Percentiles rank a stretch among this genome's conserved stretches.
Conservation (phyloP, 1,140 invertebrate species). For the Arion vulgaris region DNA sequence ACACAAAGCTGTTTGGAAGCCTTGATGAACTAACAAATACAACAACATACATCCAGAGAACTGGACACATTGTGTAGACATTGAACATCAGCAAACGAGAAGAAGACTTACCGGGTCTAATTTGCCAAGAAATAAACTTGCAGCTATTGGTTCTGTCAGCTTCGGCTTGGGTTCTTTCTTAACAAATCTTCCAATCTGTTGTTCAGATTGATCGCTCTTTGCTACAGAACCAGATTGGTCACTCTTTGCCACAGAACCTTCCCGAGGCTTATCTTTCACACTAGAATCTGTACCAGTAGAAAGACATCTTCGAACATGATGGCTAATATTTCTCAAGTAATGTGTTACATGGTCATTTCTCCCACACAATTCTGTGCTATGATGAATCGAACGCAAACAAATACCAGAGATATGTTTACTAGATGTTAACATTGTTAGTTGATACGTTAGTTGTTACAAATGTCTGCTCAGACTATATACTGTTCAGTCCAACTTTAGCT, state of each 20-base stretch:
- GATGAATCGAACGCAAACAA: neutral
- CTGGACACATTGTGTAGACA: too few species aligned
- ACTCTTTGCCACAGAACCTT: neutral
- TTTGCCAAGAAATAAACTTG: conserved; percentile 63
- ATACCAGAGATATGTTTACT: neutral
- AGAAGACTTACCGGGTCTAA: conserved; percentile 61
- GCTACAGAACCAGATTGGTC: neutral
- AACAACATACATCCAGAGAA: too few species aligned
- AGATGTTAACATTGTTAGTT: neutral
- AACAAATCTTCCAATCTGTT: neutral
- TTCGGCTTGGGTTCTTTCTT: conserved; percentile 36
- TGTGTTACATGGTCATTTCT: neutral
- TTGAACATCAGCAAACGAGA: neutral
- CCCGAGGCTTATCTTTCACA: neutral
- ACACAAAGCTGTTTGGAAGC: too few species aligned
- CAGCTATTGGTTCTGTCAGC: conserved; percentile 59
- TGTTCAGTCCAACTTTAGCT: too few species aligned
- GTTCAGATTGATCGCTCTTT: neutral
- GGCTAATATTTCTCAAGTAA: neutral
- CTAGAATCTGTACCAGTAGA: neutral
- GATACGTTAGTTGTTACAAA: neutral
- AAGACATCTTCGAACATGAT: neutral
- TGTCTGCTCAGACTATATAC: neutral
- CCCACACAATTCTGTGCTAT: neutral
- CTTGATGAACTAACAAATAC: too few species aligned